These are phyloP conservation scores for Cylas formicarius DNA, from an alignment of 1,140 invertebrate species.

Conservation along the genomic window DNA sequence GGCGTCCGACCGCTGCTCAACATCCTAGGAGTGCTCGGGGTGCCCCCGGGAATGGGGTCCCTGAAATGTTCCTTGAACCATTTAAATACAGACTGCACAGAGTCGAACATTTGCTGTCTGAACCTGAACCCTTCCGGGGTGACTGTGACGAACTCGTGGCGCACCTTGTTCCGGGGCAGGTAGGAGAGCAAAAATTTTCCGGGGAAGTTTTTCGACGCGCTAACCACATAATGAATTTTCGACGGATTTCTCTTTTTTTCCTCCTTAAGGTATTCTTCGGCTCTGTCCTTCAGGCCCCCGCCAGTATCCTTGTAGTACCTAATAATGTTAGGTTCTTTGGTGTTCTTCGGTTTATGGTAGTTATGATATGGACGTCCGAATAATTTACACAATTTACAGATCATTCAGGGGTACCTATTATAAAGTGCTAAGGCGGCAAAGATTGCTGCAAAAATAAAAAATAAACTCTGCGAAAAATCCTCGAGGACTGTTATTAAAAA, in stretches of 20 bases:
- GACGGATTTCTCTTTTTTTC: conserved; percentile 79
- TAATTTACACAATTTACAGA: too few relatives aligned
- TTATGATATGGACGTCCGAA: too few relatives aligned
- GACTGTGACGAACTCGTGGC: conserved; percentile 89
- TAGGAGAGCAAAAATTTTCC: conserved; percentile 95
- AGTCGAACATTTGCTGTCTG: conserved; percentile 79
- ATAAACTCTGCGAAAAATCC: too few relatives aligned
- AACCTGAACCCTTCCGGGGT: conserved; percentile 90
- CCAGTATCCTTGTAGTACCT: conserved; percentile 79
- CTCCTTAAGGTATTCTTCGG: conserved; percentile 79
- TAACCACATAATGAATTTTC: conserved; percentile 89
- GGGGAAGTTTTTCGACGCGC: conserved; percentile 79
- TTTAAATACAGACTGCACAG: conserved; percentile 73
- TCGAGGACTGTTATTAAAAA: too few relatives aligned
- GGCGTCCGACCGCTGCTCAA: conserved; percentile 54
- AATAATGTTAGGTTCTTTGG: too few relatives aligned
- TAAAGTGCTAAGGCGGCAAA: too few relatives aligned
- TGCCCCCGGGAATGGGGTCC: conserved; percentile 73
- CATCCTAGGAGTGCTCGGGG: conserved; percentile 63
- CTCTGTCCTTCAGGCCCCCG: conserved; percentile 69
- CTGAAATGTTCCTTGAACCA: conserved; percentile 99
- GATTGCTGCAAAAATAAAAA: too few relatives aligned
- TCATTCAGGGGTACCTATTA: too few relatives aligned
- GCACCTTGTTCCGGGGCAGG: conserved; percentile 72
- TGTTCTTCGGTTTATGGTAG: too few relatives aligned